Base-by-base conservation (phyloP, 2,797 vertebrate genomes). In the Dromococcyx pavoninus region DNA sequence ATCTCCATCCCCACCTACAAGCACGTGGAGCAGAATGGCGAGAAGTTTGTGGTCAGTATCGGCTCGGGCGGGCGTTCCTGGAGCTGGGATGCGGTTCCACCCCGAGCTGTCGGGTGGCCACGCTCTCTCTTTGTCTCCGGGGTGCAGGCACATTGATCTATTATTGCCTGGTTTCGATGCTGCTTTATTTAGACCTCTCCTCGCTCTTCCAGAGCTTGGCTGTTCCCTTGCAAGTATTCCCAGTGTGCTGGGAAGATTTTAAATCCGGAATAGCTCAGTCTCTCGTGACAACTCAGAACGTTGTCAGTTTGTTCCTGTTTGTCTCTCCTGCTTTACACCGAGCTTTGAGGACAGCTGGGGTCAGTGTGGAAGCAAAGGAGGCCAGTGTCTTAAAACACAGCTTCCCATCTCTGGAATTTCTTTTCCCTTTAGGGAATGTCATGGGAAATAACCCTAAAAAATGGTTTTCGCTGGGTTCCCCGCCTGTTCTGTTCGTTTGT, bases 1-100 rank as follows among this genome's bases (percentile, higher is more conserved):
- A 99, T 99, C 97, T 99, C 99, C 57, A 98, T 99, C 90, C 99
- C 99, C 91, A 99, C 99, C 69, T 99, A 99, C 98, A 99, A 99
- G 94, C 99, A 99, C 77, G 99, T 99, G 76, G 99, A 99, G 97
- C 99, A 99, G 97, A 98, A 98, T 76, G 97, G 98, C 28, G 99
- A 99, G 97, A 99, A 99, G 97, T 99, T 99, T 97, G 99, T 99
- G 98, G 99, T 99, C 94, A 96, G 99, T 98, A 71, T 85, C 82
- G 17, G 93, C 80, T 12, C 17, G 60, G 57, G 12, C 11, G 12
- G 22, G 10, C 6, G 19, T 10, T 21, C 46, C 21, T 21, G 19
- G 46, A 9, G 46, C 46, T 23, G 46, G 44, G 18, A 44, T 21
- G 44, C 43, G 43, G 14, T 13, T n/a, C n/a, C n/a, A n/a, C n/a